Evolutionary conservation across 2,113 vertebrate species (phyloP), one percentile per base, ranked within the genome.

Genomic region (Melanotaenia duboulayi): DNA sequence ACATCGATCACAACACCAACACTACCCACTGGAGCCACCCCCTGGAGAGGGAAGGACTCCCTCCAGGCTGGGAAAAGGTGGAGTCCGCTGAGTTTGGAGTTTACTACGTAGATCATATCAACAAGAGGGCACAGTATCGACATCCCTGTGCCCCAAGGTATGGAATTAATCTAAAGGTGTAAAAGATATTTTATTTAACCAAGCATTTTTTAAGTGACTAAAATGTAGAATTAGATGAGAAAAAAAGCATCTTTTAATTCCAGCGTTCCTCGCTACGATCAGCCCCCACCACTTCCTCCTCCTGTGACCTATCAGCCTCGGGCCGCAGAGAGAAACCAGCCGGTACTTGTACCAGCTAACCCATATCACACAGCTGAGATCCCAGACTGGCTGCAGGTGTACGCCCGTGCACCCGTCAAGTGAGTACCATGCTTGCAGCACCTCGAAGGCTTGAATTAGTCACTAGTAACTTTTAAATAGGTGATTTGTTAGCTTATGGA

Each of bases 11-110:
- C 86, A 99, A 99, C 92, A 99, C 97, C 4, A 99, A 99, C 82
- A 99, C 98, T 0, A 99, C 98, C 2, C 97, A 99, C 72, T 99
- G 98, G 98, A 99, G 97, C 92, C 98, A 99, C 71, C 97, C 97
- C 0, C 93, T 99, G 22, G 97, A 98, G 90, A 92, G 97, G 4
- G 98, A 99, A 80, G 98, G 97, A 37, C 95, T 99, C 83, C 97
- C 97, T 0, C 97, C 96, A 0, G 97, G 97, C 65, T 99, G 97
- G 98, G 98, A 99, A 79, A 95, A 96, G 74, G 97, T 99, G 8
- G 97, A 99, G 74, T 98, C 97, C 0, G 92, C 97, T 0, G 97
- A 99, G 48, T 99, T 98, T 65, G 97, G 98, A 2, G 95, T 97
- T 7, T 99, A 99, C 74, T 99, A 99, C 0, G 96, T 99, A 59